phyloP scores from a whole-genome alignment of 2,888 invertebrate genomes.

The Leptinotarsa rubiginosa region DNA sequence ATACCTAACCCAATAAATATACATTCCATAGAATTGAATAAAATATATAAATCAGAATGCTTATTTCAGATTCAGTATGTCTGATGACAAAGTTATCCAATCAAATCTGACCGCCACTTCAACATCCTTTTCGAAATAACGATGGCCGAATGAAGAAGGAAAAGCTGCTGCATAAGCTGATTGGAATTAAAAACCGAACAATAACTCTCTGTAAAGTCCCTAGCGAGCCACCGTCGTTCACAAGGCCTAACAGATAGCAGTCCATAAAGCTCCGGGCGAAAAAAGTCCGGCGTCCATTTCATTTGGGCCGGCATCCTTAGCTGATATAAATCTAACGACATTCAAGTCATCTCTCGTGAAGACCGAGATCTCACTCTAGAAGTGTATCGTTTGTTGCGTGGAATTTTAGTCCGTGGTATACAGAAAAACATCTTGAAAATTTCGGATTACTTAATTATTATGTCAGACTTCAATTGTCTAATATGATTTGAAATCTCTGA shows the following conservation, averaged over 20 bases:
- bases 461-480: no score
- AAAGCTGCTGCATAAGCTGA: constrained; percentile 38
- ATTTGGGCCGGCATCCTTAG: constrained; percentile 52
- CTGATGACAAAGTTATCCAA: background rate
- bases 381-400: constrained; percentile 22
- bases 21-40: no score
- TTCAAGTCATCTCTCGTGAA: constrained; percentile 42
- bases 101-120: background rate
- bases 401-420: constrained; percentile 31
- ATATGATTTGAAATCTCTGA: no score
- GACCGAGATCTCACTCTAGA: constrained; percentile 35
- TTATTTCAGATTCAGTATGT: no score
- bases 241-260: constrained; percentile 40
- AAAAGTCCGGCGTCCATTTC: constrained; percentile 53
- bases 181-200: constrained; percentile 39
- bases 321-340: constrained; percentile 57
- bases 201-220: constrained; percentile 35
- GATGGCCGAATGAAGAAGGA: constrained; percentile 15
- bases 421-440: background rate
- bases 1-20: no score
- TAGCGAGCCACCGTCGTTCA: constrained; percentile 25
- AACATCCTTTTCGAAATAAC: background rate
- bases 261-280: constrained; percentile 47
- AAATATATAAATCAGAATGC: no score
- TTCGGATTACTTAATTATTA: no score